Evolutionary conservation across 2,113 vertebrate genomes (phyloP), one percentile per base, ranked within the genome.

Genomic region (Etheostoma cragini): DNA sequence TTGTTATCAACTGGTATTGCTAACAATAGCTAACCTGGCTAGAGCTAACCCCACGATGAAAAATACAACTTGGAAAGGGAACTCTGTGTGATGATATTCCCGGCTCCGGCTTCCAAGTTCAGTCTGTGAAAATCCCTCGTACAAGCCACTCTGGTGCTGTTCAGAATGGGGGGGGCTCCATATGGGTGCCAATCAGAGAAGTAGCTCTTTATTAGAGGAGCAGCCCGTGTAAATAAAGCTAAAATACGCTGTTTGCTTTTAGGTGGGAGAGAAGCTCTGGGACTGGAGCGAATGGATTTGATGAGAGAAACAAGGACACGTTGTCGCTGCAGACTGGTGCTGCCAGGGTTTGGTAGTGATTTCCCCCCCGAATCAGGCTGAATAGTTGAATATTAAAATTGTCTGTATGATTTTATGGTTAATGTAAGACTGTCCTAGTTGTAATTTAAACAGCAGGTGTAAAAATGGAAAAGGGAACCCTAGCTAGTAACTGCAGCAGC

Each of bases 151-250:
- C 11, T 65, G 80, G 65, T 33, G 78, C 26, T 62, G 19, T 22
- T 57, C 49, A 24, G 35, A 78, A 42, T 38, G 65, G 63, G 50
- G 42, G 0, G 21, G 49, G 33, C 71, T 69, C 60, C 45, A 21
- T 19, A 10, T 1, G 15, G 71, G 19, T 81, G 82, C 70, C 82
- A 76, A 54, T 15, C 61, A 50, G 53, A 78, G 78, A 62, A 54
- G 15, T 15, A 46, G 70, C 30, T 71, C 53, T 87, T 78, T 69
- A 72, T 75, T 57, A 68, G 46, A 64, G 75, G 63, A 45, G 71
- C 50, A 63, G 62, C 53, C 65, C 56, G 52, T 54, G 65, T 42
- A 47, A 68, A 78, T 49, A 42, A 62, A 30, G 61, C 33, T 30
- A 35, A 77, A 73, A 58, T 54, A 71, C 53, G 69, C 69, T 67